A percentile compares a stretch with the other conserved stretches of the same genome.
Conservation (phyloP, 2,113 vertebrate genomes). For the Empidonax alnorum region DNA sequence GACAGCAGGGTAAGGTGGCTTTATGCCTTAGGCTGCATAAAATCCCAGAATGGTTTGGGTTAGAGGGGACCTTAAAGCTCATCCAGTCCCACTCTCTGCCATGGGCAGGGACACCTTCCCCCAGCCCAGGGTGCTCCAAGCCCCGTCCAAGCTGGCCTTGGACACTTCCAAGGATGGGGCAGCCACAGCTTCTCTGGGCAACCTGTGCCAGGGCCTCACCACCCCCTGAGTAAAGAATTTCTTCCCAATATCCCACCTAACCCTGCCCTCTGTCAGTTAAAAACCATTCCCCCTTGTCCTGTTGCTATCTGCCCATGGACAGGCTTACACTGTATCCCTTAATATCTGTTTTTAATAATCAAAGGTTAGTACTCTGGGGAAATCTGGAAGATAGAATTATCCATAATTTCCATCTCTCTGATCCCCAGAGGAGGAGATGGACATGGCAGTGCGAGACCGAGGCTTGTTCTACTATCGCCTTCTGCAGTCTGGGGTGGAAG, state of each 20-base stretch:
- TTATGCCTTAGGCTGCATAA: not conserved
- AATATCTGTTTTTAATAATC: not conserved
- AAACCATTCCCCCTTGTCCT: not conserved
- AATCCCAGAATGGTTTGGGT: not conserved
- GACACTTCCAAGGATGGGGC: not conserved
- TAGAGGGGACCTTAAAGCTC: not conserved
- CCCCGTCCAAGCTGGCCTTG: not conserved
- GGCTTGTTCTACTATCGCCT: slow-evolving; percentile 93
- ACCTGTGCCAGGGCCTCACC: not conserved
- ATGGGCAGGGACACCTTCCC: not conserved
- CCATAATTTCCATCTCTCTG: not conserved
- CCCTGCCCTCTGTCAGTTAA: not conserved
- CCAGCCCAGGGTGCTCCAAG: not conserved
- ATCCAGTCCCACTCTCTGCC: not conserved
- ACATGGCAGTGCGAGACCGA: slow-evolving; percentile 91
- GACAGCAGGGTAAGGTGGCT: not conserved
- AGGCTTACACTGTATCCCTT: not conserved
- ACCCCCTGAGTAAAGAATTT: not conserved
- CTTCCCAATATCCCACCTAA: not conserved
- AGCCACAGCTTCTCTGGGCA: not conserved
- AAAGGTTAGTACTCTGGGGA: not conserved
- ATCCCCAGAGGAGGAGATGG: slow-evolving; percentile 88
- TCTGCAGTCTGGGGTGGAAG: slow-evolving; percentile 82
- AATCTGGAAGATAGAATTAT: not conserved
- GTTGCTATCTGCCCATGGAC: not conserved